Percentiles rank a stretch among this genome's conserved stretches.
phyloP scores from a whole-genome alignment of 1,140 invertebrate species.

The Trichomalopsis sarcophagae region DNA sequence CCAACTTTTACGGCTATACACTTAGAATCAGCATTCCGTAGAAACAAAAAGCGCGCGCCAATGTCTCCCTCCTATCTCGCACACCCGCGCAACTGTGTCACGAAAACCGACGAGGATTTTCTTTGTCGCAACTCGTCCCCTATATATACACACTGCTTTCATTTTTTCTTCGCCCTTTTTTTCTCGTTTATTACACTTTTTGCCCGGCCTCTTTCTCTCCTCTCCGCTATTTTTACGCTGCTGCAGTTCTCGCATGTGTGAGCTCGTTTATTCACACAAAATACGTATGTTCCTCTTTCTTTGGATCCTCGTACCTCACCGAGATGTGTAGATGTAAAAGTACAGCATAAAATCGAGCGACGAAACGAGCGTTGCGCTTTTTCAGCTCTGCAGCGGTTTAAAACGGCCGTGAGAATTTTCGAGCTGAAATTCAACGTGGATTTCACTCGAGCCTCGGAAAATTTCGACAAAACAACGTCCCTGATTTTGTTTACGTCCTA shows the following conservation, averaged over 20 bases:
- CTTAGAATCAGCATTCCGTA: neutral
- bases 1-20: neutral
- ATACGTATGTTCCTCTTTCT: conserved; percentile 28
- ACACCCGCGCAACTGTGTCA: too few relatives aligned
- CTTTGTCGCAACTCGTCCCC: conserved; percentile 3
- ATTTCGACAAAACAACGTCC: too few relatives aligned
- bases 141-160: too few relatives aligned
- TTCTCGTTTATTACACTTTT: neutral
- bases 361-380: too few relatives aligned
- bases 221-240: conserved; percentile 23
- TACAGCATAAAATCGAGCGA: neutral
- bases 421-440: too few relatives aligned
- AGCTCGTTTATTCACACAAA: neutral
- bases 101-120: neutral
- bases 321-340: neutral
- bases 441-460: too few relatives aligned
- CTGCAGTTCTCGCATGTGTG: neutral
- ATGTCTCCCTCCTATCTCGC: neutral
- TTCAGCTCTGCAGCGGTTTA: too few relatives aligned
- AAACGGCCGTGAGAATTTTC: too few relatives aligned
- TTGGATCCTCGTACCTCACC: conserved; percentile 30
- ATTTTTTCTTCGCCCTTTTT: conserved; percentile 1
- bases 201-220: neutral
- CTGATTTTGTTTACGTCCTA: neutral
- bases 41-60: neutral